Conservation (phyloP, 2,113 vertebrate species). For the Plotosus lineatus region DNA sequence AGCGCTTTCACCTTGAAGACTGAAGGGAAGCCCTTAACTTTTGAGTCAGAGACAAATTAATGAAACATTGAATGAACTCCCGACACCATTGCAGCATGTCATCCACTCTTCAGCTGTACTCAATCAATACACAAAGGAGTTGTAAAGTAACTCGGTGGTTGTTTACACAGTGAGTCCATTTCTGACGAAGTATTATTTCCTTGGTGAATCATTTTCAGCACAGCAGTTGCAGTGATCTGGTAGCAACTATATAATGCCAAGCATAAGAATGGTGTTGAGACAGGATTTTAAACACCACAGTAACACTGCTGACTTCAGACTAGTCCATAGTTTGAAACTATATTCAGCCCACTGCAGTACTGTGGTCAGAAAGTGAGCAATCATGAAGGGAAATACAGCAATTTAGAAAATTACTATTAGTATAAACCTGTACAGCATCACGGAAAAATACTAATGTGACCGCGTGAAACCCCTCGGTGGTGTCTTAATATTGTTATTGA, state of each 20-base stretch:
- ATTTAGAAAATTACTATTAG: too few species aligned
- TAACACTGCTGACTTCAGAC: neutral
- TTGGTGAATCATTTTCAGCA: slow-evolving; percentile 10
- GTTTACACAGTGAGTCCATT: neutral
- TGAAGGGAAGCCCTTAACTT: neutral
- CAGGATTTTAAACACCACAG: neutral
- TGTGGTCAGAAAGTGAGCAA: neutral
- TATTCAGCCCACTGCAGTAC: neutral
- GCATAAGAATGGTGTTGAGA: neutral
- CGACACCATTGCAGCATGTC: neutral
- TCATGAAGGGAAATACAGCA: too few species aligned
- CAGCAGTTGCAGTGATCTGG: neutral
- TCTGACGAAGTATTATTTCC: neutral
- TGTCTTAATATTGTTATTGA: too few species aligned
- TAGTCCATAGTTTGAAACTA: neutral
- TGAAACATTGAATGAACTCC: neutral
- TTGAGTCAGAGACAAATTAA: neutral
- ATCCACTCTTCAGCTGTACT: neutral
- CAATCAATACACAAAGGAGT: slow-evolving; percentile 3
- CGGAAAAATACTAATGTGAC: too few species aligned
- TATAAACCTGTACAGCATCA: neutral
- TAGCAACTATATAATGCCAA: neutral
- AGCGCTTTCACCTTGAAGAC: neutral
- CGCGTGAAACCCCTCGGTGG: too few species aligned
- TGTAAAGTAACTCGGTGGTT: slow-evolving; percentile 8